Evolutionary conservation across 2,888 invertebrate genomes (phyloP), one percentile per base, ranked within the genome.

Genomic region (Neoascia interrupta): DNA sequence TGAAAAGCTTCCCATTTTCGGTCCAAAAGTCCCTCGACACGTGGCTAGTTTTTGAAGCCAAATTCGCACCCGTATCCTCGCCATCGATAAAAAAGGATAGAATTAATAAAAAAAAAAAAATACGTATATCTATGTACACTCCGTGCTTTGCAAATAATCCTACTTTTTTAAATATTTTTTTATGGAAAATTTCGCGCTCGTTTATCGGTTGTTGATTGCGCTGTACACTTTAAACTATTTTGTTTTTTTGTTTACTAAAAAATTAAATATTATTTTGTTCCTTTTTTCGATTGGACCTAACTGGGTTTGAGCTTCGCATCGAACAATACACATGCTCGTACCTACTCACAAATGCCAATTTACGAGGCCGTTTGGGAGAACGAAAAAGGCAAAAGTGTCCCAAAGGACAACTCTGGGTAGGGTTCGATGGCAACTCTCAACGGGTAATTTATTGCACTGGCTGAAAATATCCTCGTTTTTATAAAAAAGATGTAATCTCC

Each of bases 121-220:
- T 19, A 41, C 36, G 26, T 23, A 28, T 51, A 45, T 21, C 36
- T 21, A 11, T 54, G 54, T 61, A 39, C 39, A 8, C 13, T 16
- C 43, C 41, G 18, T n/a, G 36, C 56, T 36, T 47, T 54, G 19
- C n/a, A n/a, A n/a, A n/a, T n/a, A n/a, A 26, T 66, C 23, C 36
- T 39, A 5, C 16, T 63, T 15, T 18, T 28, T 19, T n/a, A n/a
- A n/a, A n/a, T 19, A 0, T 21, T 28, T 58, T 68, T 60, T 21
- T 39, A 45, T 8, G 13, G 18, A 23, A 53, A 28, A 36, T 58
- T 60, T 43, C 58, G 16, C 69, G 54, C 53, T 74, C 54, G 61
- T 68, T 73, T 61, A 75, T 75, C 74, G 69, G 61, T 69, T 69
- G 74, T 75, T 75, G 61, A 75, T 69, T 69, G 47, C 36, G 49